These are phyloP conservation scores for Meloidogyne floridensis DNA, from an alignment of 1,140 invertebrate genomes.

Conservation along the genomic window DNA sequence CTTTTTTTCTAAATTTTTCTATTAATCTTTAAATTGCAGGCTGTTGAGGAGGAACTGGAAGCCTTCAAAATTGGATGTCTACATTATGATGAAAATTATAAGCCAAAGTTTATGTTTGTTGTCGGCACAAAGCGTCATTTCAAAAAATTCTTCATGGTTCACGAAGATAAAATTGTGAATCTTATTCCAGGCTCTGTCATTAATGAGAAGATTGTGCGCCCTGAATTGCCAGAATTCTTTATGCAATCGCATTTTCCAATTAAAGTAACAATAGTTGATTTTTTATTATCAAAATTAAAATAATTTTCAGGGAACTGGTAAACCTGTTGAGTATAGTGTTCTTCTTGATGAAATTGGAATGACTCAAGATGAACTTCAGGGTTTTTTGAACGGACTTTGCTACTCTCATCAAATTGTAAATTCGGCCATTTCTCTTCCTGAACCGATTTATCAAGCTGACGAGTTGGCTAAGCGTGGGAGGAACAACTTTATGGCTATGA, in stretches of 20 bases:
- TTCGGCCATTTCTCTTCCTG: constrained; percentile 41
- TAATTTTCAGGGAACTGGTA: constrained; percentile 33
- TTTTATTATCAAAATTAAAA: neutral
- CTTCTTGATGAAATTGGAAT: constrained; percentile 35
- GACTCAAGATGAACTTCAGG: constrained; percentile 37
- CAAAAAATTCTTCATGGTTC: constrained; percentile 45
- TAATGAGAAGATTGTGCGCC: constrained; percentile 38
- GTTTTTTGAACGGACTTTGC: constrained; percentile 38
- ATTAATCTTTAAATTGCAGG: constrained; percentile 20
- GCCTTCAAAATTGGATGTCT: constrained; percentile 41
- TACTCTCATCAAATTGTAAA: constrained; percentile 47
- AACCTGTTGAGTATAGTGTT: constrained; percentile 39
- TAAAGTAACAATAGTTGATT: constrained; percentile 23
- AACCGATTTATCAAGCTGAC: constrained; percentile 49
- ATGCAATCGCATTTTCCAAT: constrained; percentile 49
- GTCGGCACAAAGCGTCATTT: constrained; percentile 48
- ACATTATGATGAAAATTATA: constrained; percentile 35
- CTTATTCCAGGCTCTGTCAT: constrained; percentile 38
- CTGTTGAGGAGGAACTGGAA: constrained; percentile 41
- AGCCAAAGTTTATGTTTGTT: constrained; percentile 49
- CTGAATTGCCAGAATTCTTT: constrained; percentile 44
- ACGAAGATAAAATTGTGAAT: constrained; percentile 26
- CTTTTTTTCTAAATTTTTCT: neutral
- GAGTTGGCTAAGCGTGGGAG: constrained; percentile 45
- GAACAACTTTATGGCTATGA: constrained; percentile 43